Evolutionary conservation across 92 coral and sea anemone species (phyloP).

Genomic region (Palythoa heliodiscus): DNA sequence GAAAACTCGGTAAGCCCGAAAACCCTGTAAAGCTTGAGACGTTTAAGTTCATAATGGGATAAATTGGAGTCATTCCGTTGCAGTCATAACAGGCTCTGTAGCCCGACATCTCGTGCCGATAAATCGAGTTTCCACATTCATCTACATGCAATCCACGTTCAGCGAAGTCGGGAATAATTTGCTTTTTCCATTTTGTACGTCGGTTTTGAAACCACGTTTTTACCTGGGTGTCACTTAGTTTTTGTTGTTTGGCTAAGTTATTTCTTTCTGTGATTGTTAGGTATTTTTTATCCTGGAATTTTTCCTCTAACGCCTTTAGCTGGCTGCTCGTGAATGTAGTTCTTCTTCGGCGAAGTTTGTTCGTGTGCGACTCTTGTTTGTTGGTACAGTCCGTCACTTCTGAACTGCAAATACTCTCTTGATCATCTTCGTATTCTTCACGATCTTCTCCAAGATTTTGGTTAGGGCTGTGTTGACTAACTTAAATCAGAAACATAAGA

Average conservation of each 20-base stretch:
- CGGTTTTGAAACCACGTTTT: constrained; percentile 99
- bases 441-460: not conserved
- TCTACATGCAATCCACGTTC: constrained; percentile 76
- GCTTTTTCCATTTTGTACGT: constrained; percentile 99
- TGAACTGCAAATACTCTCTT: constrained; percentile 27
- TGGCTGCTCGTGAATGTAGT: constrained; percentile 98
- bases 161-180: constrained; percentile 87
- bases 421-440: constrained; percentile 29
- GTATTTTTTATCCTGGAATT: constrained; percentile 96
- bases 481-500: not conserved
- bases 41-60: constrained; percentile 30
- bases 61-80: constrained; percentile 44
- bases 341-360: constrained; percentile 86
- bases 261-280: constrained; percentile 95
- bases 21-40: constrained; percentile 36
- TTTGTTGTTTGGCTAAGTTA: constrained; percentile 88
- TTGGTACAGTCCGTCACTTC: constrained; percentile 37
- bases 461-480: not conserved
- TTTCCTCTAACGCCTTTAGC: constrained; percentile 92
- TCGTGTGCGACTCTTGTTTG: constrained; percentile 71
- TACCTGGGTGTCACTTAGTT: constrained; percentile 95
- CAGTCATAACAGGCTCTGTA: constrained; percentile 64
- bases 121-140: constrained; percentile 57
- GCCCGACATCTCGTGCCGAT: constrained; percentile 61
- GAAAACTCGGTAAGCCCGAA: constrained; percentile 34